Base-by-base conservation (phyloP, 1,140 invertebrate genomes). In the Teleogryllus occipitalis region DNA sequence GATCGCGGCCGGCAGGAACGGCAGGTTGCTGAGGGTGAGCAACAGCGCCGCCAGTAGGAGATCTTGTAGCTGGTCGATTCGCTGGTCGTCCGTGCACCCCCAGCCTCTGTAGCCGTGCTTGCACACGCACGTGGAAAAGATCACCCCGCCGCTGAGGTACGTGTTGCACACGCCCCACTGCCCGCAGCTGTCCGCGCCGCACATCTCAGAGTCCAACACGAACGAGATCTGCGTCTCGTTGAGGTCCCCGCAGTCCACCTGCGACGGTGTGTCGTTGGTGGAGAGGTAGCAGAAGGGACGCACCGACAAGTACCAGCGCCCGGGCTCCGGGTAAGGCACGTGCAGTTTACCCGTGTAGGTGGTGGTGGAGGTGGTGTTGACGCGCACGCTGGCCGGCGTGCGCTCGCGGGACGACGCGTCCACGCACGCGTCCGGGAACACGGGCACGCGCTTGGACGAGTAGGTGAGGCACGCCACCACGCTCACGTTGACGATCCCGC, bases 1-100 rank as follows among this genome's bases (percentile, higher is more conserved):
- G 81, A 93, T 90, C 7, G 95, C 90, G n/a, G 94, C 92, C 49
- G 95, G 94, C 10, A 96, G 83, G 83, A 98, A 97, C 10, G 94
- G 89, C 6, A 97, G 83, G 84, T 98, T 98, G 85, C 96, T 97
- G 1, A 96, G 84, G 0, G 96, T 96, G 0, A 98, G 87, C 6
- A 97, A 86, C 0, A 97, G 83, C 0, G 95, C 87, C 12, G 92
- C 90, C 4, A 91, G 79, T 0, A 97, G 85, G 79, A 96, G 90
- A 81, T 91, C 87, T 8, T 87, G 84, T 65, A 89, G 88, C 49
- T 91, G 89, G 54, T 92, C 90, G 48, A 95, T 94, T 83, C 93
- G 88, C 0, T 91, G 89, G 80, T 90, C 91, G 85, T 97, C 96
- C 0, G 91, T 92, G 84, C 96, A 98, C 78, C 94, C 94, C 90